These are phyloP conservation scores for Siniperca scherzeri DNA, from an alignment of 2,797 vertebrate genomes.

Conservation along the genomic window DNA sequence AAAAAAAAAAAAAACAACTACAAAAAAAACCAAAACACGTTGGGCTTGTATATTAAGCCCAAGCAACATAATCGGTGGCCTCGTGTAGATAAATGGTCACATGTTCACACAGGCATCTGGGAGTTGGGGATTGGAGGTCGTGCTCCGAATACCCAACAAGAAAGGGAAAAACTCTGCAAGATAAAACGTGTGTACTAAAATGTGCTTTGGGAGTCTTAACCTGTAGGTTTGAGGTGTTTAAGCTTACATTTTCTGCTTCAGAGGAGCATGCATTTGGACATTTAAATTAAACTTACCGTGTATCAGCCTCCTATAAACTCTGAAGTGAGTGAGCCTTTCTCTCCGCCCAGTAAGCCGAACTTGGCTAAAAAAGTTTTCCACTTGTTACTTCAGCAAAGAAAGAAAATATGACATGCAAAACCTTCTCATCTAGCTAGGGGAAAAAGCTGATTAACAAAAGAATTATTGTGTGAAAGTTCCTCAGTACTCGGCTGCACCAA, in stretches of 20 bases:
- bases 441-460: background rate
- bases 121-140: background rate
- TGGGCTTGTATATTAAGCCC: too few species aligned
- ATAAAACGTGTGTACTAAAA: background rate
- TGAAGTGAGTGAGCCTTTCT: background rate
- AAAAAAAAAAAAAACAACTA: too few species aligned
- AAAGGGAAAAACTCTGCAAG: background rate
- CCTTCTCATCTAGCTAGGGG: background rate
- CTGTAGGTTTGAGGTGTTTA: background rate
- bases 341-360: constrained; percentile 44
- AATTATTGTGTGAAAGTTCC: background rate
- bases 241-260: background rate
- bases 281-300: constrained; percentile 62
- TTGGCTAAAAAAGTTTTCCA: constrained; percentile 23
- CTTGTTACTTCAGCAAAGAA: constrained; percentile 12
- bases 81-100: constrained; percentile 24
- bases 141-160: background rate
- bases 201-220: too few species aligned
- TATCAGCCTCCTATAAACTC: constrained; percentile 23
- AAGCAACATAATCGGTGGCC: background rate
- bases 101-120: constrained; percentile 12
- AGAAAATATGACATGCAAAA: constrained; percentile 3
- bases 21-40: too few species aligned
- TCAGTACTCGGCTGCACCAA: constrained; percentile 12
- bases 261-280: background rate